Conservation (phyloP, 1,140 invertebrate genomes). For the Papilio polytes region DNA sequence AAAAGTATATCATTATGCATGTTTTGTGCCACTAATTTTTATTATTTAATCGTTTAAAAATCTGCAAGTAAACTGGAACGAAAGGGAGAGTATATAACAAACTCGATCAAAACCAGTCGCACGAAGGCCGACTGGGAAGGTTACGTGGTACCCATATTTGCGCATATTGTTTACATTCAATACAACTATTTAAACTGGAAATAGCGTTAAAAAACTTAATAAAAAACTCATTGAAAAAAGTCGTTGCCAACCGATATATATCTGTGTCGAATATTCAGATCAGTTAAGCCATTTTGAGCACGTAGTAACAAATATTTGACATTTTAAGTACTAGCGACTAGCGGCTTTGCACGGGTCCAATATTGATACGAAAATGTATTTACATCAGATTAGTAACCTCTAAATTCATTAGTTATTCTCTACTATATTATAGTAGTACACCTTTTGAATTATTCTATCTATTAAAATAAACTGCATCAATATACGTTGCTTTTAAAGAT, state of each 20-base stretch:
- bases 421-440: too few relatives aligned
- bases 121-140: slow-evolving; percentile 13
- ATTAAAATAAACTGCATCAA: too few relatives aligned
- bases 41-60: not conserved
- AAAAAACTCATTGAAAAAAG: not conserved
- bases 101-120: slow-evolving; percentile 37
- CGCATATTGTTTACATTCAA: slow-evolving; percentile 19
- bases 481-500: too few relatives aligned
- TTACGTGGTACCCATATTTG: slow-evolving; percentile 22
- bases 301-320: not conserved
- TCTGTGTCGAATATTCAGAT: not conserved
- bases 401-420: too few relatives aligned
- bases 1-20: too few relatives aligned
- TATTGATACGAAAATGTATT: too few relatives aligned
- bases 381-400: too few relatives aligned
- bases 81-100: slow-evolving; percentile 31
- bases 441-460: too few relatives aligned
- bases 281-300: too few relatives aligned
- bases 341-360: too few relatives aligned
- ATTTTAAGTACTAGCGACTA: too few relatives aligned
- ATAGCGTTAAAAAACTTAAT: not conserved
- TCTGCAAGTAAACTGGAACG: slow-evolving; percentile 11
- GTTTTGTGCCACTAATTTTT: too few relatives aligned
- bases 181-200: slow-evolving; percentile 16
- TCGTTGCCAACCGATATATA: not conserved